phyloP scores from a whole-genome alignment of 2,797 vertebrate genomes.

The Hyperoplus lanceolatus region DNA sequence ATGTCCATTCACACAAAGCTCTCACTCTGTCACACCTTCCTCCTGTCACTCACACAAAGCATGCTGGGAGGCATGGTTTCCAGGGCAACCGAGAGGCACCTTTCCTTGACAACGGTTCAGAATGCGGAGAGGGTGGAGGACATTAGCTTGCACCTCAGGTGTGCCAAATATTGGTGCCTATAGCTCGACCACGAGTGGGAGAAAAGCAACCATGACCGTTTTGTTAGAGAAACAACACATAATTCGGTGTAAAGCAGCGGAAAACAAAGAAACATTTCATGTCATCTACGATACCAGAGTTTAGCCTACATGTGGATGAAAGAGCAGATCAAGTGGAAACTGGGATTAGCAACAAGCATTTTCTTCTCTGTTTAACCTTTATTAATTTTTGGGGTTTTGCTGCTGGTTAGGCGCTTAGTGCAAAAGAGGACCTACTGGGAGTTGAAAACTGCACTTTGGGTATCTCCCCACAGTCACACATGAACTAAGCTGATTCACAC shows the following conservation, averaged over 20 bases:
- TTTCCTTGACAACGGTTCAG: constrained; percentile 82
- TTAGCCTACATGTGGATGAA: background rate
- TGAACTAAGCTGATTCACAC: constrained; percentile 76
- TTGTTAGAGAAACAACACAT: background rate
- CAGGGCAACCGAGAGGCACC: constrained; percentile 81
- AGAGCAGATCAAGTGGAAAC: constrained; percentile 13
- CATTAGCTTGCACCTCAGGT: constrained; percentile 82
- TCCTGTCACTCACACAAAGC: constrained; percentile 81
- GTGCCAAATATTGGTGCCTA: constrained; percentile 56
- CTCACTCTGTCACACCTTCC: constrained; percentile 78
- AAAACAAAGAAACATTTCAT: constrained; percentile 1
- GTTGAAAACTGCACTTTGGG: constrained; percentile 64
- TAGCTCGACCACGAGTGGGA: constrained; percentile 59
- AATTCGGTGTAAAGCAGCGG: background rate
- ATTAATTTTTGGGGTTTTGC: constrained; percentile 44
- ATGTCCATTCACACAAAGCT: constrained; percentile 75
- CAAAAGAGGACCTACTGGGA: constrained; percentile 66
- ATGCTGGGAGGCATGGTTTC: constrained; percentile 84
- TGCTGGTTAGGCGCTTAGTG: constrained; percentile 56
- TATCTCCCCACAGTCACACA: constrained; percentile 70
- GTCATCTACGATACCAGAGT: background rate
- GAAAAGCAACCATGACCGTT: constrained; percentile 45
- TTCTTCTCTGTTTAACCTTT: constrained; percentile 51
- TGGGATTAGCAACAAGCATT: constrained; percentile 29
- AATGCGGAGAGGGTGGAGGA: constrained; percentile 66